Evolutionary conservation across 2,113 vertebrate genomes (phyloP), one percentile per base, ranked within the genome.

Genomic region (Hippocampus barbouri): DNA sequence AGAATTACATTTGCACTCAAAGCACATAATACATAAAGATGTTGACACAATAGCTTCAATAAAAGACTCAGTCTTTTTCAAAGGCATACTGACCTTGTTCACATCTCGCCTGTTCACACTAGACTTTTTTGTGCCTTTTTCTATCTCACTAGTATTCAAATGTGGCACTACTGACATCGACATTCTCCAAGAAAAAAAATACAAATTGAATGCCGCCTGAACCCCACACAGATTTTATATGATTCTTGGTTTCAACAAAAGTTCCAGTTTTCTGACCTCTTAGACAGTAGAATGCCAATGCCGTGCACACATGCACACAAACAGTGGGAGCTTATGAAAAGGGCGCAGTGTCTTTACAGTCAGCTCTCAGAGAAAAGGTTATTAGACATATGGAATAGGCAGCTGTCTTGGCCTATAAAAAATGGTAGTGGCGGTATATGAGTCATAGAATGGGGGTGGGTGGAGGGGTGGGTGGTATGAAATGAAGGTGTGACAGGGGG

Each of bases 291-390:
- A 66, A 66, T 66, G 41, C 64, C 66, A 51, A n/a, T 12, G 27
- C 20, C 43, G 27, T 47, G 8, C 54, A 41, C 34, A 6, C 63
- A 21, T 51, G 59, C 79, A 77, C 72, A 76, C 68, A 65, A 34
- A 73, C 71, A 85, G 87, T 79, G 84, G 71, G 79, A 60, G 77
- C 79, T 83, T 85, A 81, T 86, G 88, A 89, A 92, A 91, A 92
- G 89, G 91, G 85, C 90, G 92, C 53, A 4, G 79, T 81, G 83
- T 85, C 89, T 90, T 91, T 88, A 91, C 83, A 88, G 83, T 84
- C 80, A 87, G 88, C 85, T 77, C 86, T 86, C 77, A 87, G 85
- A 87, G 85, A 86, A 91, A 93, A 92, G 91, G 91, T 92, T 91
- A 92, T 90, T 88, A 82, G 86, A 86, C 86, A 88, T 79, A 78